These are phyloP conservation scores for Magallana angulata DNA, from an alignment of 1,140 invertebrate species.

Conservation along the genomic window DNA sequence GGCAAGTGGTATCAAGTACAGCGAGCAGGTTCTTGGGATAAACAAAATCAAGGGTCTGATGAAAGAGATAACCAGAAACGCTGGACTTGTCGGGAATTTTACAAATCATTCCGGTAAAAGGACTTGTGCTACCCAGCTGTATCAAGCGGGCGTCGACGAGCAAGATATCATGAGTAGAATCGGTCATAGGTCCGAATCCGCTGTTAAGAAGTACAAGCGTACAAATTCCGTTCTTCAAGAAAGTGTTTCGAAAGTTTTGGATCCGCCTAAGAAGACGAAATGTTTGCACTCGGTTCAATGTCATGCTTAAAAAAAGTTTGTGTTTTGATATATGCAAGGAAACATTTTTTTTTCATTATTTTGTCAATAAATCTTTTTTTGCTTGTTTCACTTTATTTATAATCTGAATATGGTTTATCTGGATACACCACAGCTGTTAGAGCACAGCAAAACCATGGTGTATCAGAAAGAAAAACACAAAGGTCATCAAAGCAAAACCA, in stretches of 20 bases:
- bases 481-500: too few relatives aligned
- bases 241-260: neutral
- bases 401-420: too few relatives aligned
- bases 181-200: constrained; percentile 16
- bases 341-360: too few relatives aligned
- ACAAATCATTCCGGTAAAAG: too few relatives aligned
- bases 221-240: neutral
- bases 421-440: too few relatives aligned
- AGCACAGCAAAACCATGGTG: too few relatives aligned
- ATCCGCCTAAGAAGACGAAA: neutral
- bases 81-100: neutral
- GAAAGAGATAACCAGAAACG: constrained; percentile 40
- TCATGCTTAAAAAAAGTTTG: too few relatives aligned
- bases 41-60: constrained; percentile 40
- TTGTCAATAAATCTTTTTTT: too few relatives aligned
- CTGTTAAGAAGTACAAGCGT: constrained; percentile 42
- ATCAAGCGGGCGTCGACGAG: constrained; percentile 45
- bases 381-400: too few relatives aligned
- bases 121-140: neutral
- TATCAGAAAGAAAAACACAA: too few relatives aligned
- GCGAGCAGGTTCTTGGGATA: constrained; percentile 26
- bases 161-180: constrained; percentile 43
- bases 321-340: too few relatives aligned
- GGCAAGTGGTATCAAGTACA: neutral
- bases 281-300: too few relatives aligned